phyloP scores from a whole-genome alignment of 1,140 invertebrate species.

The Halotydeus destructor region DNA sequence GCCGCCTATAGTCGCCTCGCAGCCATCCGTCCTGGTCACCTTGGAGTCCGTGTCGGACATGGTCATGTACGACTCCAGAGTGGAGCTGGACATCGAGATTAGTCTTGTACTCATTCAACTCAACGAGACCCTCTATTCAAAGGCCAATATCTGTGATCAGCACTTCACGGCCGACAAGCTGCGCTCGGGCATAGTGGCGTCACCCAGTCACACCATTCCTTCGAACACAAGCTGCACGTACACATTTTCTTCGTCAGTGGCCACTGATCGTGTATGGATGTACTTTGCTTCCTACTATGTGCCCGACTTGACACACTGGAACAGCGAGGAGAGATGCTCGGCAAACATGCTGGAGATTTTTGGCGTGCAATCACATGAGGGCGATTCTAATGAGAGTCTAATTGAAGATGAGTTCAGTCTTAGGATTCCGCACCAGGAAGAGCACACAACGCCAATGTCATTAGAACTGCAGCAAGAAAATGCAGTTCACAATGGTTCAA shows the following conservation, averaged over 20 bases:
- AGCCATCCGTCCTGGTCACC: constrained; percentile 61
- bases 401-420: no score
- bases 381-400: no score
- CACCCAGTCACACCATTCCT: constrained; percentile 53
- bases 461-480: no score
- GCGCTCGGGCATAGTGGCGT: constrained; percentile 47
- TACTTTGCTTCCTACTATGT: constrained; percentile 38
- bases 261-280: constrained; percentile 58
- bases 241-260: constrained; percentile 44
- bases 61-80: constrained; percentile 42
- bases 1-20: constrained; percentile 54
- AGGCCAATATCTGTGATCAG: constrained; percentile 59
- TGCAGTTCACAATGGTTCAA: constrained; percentile 1
- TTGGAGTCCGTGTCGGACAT: constrained; percentile 73
- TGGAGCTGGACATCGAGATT: constrained; percentile 67
- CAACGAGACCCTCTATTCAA: background rate
- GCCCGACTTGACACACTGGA: constrained; percentile 16
- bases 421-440: no score
- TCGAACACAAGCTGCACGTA: constrained; percentile 67
- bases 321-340: constrained; percentile 16
- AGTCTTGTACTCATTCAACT: constrained; percentile 30
- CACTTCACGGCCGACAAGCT: constrained; percentile 53
- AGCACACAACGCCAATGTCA: background rate
- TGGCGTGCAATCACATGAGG: no score
- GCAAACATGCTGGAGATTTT: constrained; percentile 16